Evolutionary conservation across 1,140 invertebrate genomes (phyloP).

Genomic region (Drosophila subpulchrella): DNA sequence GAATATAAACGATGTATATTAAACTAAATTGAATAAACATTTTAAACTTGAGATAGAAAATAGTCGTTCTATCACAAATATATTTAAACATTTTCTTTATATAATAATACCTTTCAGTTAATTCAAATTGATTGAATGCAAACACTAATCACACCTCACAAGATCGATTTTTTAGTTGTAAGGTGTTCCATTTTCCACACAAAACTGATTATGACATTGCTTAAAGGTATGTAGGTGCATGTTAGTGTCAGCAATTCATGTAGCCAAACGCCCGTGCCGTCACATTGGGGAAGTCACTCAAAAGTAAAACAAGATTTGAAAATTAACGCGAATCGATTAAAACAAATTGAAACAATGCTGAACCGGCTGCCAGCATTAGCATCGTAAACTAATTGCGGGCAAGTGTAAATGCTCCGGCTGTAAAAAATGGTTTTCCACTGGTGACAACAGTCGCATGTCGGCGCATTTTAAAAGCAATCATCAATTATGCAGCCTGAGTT

Average conservation of each 20-base stretch:
- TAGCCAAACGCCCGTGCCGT: constrained; percentile 21
- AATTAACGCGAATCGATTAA: constrained; percentile 81
- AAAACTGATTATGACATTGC: constrained; percentile 16
- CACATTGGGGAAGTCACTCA: constrained; percentile 10
- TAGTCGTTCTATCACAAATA: no score
- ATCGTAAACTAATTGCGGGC: constrained; percentile 75
- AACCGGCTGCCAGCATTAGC: constrained; percentile 38
- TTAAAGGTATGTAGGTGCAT: constrained; percentile 30
- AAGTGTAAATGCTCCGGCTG: constrained; percentile 75
- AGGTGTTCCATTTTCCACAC: neutral
- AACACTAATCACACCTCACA: neutral
- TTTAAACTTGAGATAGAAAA: no score
- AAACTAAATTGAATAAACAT: no score
- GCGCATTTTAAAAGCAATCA: constrained; percentile 81
- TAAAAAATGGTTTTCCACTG: constrained; percentile 72
- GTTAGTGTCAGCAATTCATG: constrained; percentile 38
- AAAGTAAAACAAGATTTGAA: constrained; percentile 39
- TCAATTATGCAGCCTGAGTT: constrained; percentile 69
- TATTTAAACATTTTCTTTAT: no score
- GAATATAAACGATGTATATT: no score
- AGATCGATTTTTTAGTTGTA: constrained; percentile 4
- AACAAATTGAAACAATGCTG: constrained; percentile 71
- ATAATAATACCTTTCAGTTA: neutral
- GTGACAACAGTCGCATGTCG: constrained; percentile 70
- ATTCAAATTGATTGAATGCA: neutral